Evolutionary conservation across 2,113 vertebrate species (phyloP).

Genomic region (Catharus minimus): DNA sequence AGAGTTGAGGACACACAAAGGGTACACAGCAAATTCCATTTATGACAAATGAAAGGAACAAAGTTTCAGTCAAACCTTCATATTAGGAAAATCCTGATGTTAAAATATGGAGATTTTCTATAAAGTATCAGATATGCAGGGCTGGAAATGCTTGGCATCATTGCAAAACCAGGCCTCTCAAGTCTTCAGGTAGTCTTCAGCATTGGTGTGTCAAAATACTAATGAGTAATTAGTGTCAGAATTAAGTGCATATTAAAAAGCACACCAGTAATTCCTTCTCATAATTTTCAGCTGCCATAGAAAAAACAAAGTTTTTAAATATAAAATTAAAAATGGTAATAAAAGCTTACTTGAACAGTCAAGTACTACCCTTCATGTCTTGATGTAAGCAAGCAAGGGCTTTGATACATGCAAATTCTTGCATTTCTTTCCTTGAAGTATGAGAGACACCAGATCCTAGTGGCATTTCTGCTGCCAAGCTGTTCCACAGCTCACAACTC

Average conservation of each 20-base stretch:
- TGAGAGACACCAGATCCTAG: not conserved
- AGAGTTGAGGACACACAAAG: slow-evolving; percentile 1
- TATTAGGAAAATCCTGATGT: not conserved
- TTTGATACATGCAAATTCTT: slow-evolving; percentile 4
- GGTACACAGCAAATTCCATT: not conserved
- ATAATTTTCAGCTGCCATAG: not conserved
- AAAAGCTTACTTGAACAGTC: not conserved
- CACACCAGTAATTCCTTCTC: not conserved
- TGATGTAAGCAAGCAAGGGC: not conserved
- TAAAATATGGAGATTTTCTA: not conserved
- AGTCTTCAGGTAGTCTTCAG: not conserved
- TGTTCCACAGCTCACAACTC: slow-evolving; percentile 17
- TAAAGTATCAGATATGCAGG: not conserved
- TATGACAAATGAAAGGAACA: not conserved
- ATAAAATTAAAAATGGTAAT: not conserved
- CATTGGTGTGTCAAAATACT: not conserved
- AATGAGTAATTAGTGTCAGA: not conserved
- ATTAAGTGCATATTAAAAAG: not conserved
- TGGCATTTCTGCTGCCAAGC: not conserved
- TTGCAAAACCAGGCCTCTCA: not conserved
- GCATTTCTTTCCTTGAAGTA: not conserved
- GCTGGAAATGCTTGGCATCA: not conserved
- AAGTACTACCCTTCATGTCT: not conserved
- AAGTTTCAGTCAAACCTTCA: not conserved
- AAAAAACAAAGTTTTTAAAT: not conserved